Base-by-base conservation (phyloP, 2,797 vertebrate genomes). In the Melanotaenia parkinsoni region DNA sequence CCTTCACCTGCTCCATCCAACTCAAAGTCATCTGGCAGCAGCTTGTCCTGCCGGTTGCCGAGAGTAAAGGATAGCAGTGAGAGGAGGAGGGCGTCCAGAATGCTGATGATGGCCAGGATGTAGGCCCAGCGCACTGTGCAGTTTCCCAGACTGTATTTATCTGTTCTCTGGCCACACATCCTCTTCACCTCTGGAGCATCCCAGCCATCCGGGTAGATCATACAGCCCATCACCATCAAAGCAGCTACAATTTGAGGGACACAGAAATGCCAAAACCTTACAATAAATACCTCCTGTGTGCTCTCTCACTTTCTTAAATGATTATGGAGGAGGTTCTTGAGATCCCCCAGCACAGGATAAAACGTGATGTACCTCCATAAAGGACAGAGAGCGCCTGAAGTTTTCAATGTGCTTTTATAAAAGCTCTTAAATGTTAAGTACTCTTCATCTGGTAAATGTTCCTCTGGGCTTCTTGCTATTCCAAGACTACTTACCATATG, bases 201-300 rank as follows among this genome's bases (percentile, higher is more conserved):
- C 98, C 98, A 99, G n/a, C 98, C 98, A 0, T 99, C 98, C 0
- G 98, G 98, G 86, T 99, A 99, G 89, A 99, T 98, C 90, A 99
- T 91, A 84, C 98, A 99, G 57, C 98, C 98, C 33, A 99, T 96
- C 90, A 95, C 94, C 87, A 99, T 92, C 82, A 98, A 92, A 92
- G 32, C 85, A 1, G 80, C 92, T 93, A 79, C 0, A 5, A 71
- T 14, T 51, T 60, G 37, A 66, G 22, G 72, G 33, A 58, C 51
- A 67, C 38, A 47, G 32, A 83, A 40, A 67, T 33, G 38, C 33
- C 33, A 60, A 20, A 68, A 51, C 56, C 56, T 26, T 79, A 62
- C n/a, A 73, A 40, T 78, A 63, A 70, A 71, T 58, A 76, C 61
- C 86, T 40, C 56, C 22, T 62, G 67, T 73, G 76, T 56, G 33